Evolutionary conservation across 2,888 invertebrate genomes (phyloP).

Genomic region (Drosophila pegasa): DNA sequence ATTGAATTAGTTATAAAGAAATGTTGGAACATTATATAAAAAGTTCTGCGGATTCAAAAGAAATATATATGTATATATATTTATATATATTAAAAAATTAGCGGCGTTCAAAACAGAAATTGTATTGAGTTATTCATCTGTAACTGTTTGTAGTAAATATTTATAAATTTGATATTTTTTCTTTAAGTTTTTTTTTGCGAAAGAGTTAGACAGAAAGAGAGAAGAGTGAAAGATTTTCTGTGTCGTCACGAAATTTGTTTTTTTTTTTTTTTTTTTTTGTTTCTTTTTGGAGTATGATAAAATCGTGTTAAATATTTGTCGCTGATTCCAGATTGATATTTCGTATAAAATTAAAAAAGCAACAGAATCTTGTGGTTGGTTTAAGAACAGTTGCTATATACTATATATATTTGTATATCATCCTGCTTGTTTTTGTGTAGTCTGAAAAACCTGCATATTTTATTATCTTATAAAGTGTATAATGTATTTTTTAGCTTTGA

Average conservation of each 20-base stretch:
- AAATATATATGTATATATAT: conserved; percentile 26
- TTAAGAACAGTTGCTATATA: conserved; percentile 39
- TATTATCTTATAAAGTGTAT: conserved; percentile 58
- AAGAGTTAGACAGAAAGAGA: conserved; percentile 63
- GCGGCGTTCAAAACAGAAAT: conserved; percentile 70
- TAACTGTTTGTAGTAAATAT: conserved; percentile 46
- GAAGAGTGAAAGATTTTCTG: conserved; percentile 70
- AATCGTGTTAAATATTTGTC: conserved; percentile 33
- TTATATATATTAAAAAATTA: conserved; percentile 41
- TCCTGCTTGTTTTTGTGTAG: conserved; percentile 72
- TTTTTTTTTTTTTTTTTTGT: conserved; percentile 20
- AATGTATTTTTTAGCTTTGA: conserved; percentile 56
- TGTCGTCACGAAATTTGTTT: conserved; percentile 57
- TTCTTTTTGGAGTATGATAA: conserved; percentile 42
- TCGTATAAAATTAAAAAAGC: conserved; percentile 19
- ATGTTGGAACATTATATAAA: conserved; percentile 57
- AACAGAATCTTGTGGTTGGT: conserved; percentile 25
- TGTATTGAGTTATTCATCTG: conserved; percentile 49
- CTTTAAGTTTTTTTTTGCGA: conserved; percentile 47
- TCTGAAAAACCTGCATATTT: conserved; percentile 71
- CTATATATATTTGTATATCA: conserved; percentile 35
- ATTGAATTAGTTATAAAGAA: conserved; percentile 42
- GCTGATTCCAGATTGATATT: conserved; percentile 43
- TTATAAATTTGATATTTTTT: conserved; percentile 20
- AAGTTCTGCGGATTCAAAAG: conserved; percentile 62